Evolutionary conservation across 2,888 invertebrate genomes (phyloP).

Genomic region (Watsonalla binaria): DNA sequence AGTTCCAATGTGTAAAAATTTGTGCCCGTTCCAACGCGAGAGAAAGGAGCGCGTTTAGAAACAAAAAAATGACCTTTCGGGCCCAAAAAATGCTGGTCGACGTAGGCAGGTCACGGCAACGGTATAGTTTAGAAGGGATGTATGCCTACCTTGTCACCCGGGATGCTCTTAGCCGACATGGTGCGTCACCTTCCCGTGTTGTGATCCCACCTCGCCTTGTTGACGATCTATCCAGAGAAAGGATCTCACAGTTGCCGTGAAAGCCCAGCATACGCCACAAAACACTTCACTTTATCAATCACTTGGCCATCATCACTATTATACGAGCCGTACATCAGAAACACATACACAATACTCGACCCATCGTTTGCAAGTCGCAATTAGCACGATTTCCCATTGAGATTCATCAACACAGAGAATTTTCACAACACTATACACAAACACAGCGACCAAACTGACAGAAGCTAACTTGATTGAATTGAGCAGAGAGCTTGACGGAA

Average conservation of each 20-base stretch:
- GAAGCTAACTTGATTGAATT: constrained; percentile 73
- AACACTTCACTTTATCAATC: constrained; percentile 74
- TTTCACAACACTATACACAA: constrained; percentile 77
- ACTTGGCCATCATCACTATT: constrained; percentile 74
- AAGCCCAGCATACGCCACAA: constrained; percentile 76
- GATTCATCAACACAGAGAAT: constrained; percentile 74
- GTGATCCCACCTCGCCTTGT: constrained; percentile 70
- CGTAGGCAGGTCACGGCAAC: constrained; percentile 17
- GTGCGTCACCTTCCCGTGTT: constrained; percentile 67
- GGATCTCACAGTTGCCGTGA: constrained; percentile 72
- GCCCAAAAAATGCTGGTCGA: constrained; percentile 25
- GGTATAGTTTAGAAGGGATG: constrained; percentile 21
- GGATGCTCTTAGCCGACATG: constrained; percentile 89
- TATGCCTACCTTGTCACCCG: constrained; percentile 87
- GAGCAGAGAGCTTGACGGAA: constrained; percentile 60
- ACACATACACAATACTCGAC: constrained; percentile 73
- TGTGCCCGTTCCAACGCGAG: constrained; percentile 28
- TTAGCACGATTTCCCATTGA: constrained; percentile 77
- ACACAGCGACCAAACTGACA: constrained; percentile 71
- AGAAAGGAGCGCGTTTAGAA: constrained; percentile 62
- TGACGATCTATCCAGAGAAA: constrained; percentile 75
- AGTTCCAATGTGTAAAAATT: too few relatives aligned
- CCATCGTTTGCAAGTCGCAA: constrained; percentile 71
- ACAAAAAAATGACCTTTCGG: constrained; percentile 62
- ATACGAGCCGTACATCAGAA: constrained; percentile 69